Evolutionary conservation across 2,888 invertebrate genomes (phyloP).

Genomic region (Electrophaes corylata): DNA sequence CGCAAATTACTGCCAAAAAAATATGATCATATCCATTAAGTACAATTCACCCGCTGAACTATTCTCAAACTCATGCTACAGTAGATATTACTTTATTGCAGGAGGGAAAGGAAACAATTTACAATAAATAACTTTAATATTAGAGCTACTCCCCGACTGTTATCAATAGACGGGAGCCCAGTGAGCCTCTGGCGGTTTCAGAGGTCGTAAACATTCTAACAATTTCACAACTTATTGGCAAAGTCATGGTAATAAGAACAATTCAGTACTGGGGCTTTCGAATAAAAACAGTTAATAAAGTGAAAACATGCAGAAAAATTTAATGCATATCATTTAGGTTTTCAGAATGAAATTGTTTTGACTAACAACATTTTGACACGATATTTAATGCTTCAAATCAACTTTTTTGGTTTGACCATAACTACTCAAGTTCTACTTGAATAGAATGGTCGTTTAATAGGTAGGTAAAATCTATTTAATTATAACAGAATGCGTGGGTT

Average conservation of each 20-base stretch:
- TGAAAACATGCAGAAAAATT: neutral
- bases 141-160: constrained; percentile 77
- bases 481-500: too few species aligned
- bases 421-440: too few species aligned
- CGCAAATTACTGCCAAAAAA: neutral
- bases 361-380: too few species aligned
- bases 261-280: neutral
- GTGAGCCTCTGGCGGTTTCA: constrained; percentile 71
- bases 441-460: too few species aligned
- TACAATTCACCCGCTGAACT: constrained; percentile 2
- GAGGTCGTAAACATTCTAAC: constrained; percentile 58
- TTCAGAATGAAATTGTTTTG: too few species aligned
- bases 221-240: constrained; percentile 20
- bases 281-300: neutral
- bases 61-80: constrained; percentile 15
- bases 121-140: constrained; percentile 83
- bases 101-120: constrained; percentile 74
- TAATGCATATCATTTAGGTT: neutral
- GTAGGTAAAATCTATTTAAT: too few species aligned
- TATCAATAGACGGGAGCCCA: constrained; percentile 76
- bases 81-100: constrained; percentile 60
- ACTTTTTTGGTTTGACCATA: too few species aligned
- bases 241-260: constrained; percentile 11
- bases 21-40: neutral
- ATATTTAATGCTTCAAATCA: too few species aligned